These are phyloP conservation scores for Tenrec ecaudatus DNA, from an alignment of 2,113 vertebrate species.

Conservation along the genomic window DNA sequence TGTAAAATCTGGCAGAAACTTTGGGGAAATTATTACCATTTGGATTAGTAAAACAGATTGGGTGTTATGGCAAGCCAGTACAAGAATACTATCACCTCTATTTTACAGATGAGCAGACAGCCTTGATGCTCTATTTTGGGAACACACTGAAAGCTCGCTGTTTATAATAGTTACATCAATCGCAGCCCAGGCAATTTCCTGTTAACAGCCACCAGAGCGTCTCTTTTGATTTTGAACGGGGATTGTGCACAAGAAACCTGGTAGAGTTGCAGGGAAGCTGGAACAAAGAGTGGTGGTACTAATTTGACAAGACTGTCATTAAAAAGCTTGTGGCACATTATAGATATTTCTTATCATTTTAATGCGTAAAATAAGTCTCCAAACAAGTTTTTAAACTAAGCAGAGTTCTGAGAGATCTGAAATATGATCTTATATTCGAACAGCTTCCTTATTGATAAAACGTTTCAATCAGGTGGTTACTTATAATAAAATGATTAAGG, in stretches of 20 bases:
- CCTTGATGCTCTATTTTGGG: conserved; percentile 41
- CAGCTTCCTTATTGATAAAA: conserved; percentile 25
- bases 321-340: background rate
- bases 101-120: conserved; percentile 1
- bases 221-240: conserved; percentile 58
- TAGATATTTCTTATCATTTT: conserved; percentile 24
- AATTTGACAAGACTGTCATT: conserved; percentile 22
- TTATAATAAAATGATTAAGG: too few relatives aligned
- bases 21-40: conserved; percentile 29
- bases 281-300: background rate
- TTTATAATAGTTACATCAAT: conserved; percentile 48
- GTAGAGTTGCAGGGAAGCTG: conserved; percentile 26
- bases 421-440: background rate
- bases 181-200: conserved; percentile 63
- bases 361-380: background rate
- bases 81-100: background rate
- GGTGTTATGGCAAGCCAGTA: background rate
- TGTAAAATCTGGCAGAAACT: background rate
- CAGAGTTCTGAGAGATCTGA: background rate
- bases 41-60: conserved; percentile 28
- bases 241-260: conserved; percentile 3
- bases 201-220: conserved; percentile 55
- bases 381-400: background rate
- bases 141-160: conserved; percentile 1
- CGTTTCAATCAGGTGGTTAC: background rate